Evolutionary conservation across 2,797 vertebrate genomes (phyloP), one percentile per base, ranked within the genome.

Genomic region (Sebastes kiyomatsui): DNA sequence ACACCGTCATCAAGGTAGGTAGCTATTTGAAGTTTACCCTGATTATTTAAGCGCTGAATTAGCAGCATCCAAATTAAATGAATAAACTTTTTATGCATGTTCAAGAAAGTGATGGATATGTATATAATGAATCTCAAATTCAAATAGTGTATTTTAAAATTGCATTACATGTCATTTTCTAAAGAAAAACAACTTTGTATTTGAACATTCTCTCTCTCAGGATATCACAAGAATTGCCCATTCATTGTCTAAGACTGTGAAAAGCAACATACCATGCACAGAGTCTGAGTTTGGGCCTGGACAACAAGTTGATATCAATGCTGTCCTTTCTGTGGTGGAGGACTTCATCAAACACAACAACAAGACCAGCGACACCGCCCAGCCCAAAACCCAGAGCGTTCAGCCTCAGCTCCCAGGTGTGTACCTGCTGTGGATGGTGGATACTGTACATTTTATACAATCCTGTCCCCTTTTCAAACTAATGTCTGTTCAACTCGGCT

Each of bases 261-360:
- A 95, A 91, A 86, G 86, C 87, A 94, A 95, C 10, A 25, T 93
- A 7, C 91, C 94, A 5, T 55, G 58, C 75, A 79, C 77, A 14
- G 87, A 89, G 77, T 42, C 87, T 25, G 90, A 95, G 60, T 88
- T 87, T 62, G 79, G 55, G 0, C 69, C 92, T 20, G 89, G 77
- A 42, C 94, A 90, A 60, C 95, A 89, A 32, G 84, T 82, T 7
- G 95, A 98, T 69, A 96, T 99, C 85, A 97, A 96, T 67, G 85
- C 88, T 11, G 93, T 97, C 3, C 89, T 99, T 46, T 95, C 95
- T 22, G 13, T 96, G 76, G 88, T 98, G 74, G 97, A 97, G 78
- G 95, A 97, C 1, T 90, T 96, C 28, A 93, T 99, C 87, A 92
- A 89, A 74, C 92, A 94, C 77, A 96, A 96, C 79, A 88, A 82